Evolutionary conservation across 2,797 vertebrate species (phyloP).

Genomic region (Gouania willdenowi): DNA sequence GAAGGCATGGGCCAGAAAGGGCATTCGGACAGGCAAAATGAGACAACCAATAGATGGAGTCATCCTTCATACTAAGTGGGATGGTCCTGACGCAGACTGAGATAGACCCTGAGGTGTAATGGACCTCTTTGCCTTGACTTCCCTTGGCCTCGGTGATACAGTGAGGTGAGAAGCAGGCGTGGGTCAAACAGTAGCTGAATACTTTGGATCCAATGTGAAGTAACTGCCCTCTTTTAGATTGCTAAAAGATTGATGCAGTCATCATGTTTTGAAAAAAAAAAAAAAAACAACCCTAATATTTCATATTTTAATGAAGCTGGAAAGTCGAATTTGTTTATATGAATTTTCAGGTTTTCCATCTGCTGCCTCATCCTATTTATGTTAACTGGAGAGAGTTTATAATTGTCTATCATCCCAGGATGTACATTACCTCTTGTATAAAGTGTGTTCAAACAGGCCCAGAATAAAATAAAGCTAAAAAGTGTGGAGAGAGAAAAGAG

Average conservation of each 20-base stretch:
- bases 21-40: slow-evolving; percentile 63
- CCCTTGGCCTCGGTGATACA: slow-evolving; percentile 51
- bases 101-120: slow-evolving; percentile 69
- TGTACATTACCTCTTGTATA: too few relatives aligned
- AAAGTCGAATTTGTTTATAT: too few relatives aligned
- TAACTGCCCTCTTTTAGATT: slow-evolving; percentile 52
- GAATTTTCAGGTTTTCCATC: too few relatives aligned
- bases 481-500: neutral
- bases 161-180: slow-evolving; percentile 35
- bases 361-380: too few relatives aligned
- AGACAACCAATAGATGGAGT: slow-evolving; percentile 69
- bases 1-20: slow-evolving; percentile 47
- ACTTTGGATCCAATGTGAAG: slow-evolving; percentile 55
- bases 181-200: slow-evolving; percentile 59
- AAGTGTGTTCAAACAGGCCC: slow-evolving; percentile 3
- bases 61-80: slow-evolving; percentile 74
- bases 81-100: slow-evolving; percentile 66
- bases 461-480: slow-evolving; percentile 6
- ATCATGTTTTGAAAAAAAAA: too few relatives aligned
- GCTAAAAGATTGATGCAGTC: slow-evolving; percentile 52
- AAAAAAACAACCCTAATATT: too few relatives aligned
- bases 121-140: slow-evolving; percentile 74
- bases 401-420: too few relatives aligned
- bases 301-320: too few relatives aligned
- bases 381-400: too few relatives aligned